These are phyloP conservation scores for Tetraodon nigroviridis DNA, from an alignment of 2,113 vertebrate species.

Conservation along the genomic window DNA sequence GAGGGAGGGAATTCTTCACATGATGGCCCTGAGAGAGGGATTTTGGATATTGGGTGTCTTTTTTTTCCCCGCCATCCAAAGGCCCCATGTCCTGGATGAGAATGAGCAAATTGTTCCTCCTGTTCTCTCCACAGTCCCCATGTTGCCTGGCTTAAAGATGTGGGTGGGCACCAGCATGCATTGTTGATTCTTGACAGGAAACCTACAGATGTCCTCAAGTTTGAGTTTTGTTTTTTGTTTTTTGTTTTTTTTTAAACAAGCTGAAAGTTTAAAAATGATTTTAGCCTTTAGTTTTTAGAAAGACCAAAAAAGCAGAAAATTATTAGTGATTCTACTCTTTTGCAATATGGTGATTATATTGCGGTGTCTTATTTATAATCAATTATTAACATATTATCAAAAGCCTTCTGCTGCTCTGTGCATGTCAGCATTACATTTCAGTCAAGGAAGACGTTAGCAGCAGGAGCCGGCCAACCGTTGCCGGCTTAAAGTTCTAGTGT, in stretches of 20 bases:
- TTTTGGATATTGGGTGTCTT: slow-evolving; percentile 80
- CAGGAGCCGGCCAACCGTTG: slow-evolving; percentile 54
- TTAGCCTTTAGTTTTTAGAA: not conserved
- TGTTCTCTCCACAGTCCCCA: slow-evolving; percentile 56
- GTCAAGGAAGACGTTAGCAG: slow-evolving; percentile 58
- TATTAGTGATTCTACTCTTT: not conserved
- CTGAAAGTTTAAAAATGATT: not conserved
- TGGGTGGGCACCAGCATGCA: slow-evolving; percentile 59
- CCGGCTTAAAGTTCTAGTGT: slow-evolving; percentile 71
- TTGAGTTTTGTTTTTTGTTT: too few species aligned
- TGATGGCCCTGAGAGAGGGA: slow-evolving; percentile 79
- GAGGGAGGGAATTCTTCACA: slow-evolving; percentile 75
- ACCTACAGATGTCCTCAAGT: slow-evolving; percentile 25
- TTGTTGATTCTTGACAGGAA: slow-evolving; percentile 44
- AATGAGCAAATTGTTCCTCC: slow-evolving; percentile 76
- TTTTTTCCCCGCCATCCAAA: slow-evolving; percentile 55
- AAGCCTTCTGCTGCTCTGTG: slow-evolving; percentile 35
- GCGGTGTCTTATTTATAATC: slow-evolving; percentile 12
- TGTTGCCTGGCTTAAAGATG: slow-evolving; percentile 53
- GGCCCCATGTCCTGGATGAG: slow-evolving; percentile 68
- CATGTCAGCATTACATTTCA: slow-evolving; percentile 57
- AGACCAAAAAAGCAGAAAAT: slow-evolving; percentile 2
- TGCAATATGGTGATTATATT: not conserved
- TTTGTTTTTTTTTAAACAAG: too few species aligned
- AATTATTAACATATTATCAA: slow-evolving; percentile 22